Conservation (phyloP, 2,888 invertebrate species). For the Anoncus sp. region DNA sequence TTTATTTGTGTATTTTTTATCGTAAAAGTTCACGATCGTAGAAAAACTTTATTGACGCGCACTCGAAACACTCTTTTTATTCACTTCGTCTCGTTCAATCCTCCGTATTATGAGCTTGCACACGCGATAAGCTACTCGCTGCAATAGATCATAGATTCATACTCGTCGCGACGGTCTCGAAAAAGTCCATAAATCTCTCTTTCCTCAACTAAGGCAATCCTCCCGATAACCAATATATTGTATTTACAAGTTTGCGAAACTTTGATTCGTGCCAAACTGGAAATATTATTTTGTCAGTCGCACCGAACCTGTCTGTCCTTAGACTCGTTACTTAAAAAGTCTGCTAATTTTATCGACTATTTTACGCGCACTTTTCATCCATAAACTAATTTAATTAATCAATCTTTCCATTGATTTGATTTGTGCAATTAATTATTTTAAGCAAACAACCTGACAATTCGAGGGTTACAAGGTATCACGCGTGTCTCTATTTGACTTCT, state of each 20-base stretch:
- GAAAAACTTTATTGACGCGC: conserved; percentile 20
- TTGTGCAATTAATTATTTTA: not conserved
- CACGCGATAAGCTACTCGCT: conserved; percentile 25
- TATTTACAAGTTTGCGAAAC: conserved; percentile 24
- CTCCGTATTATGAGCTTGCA: conserved; percentile 2
- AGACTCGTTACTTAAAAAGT: not conserved
- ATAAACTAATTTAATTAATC: not conserved
- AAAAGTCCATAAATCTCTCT: not conserved
- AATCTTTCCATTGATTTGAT: not conserved
- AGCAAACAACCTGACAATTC: not conserved
- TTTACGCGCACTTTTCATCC: not conserved
- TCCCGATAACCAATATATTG: conserved; percentile 19
- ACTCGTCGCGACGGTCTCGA: conserved; percentile 42
- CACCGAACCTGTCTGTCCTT: too few relatives aligned
- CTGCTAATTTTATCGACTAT: not conserved
- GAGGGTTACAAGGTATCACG: not conserved
- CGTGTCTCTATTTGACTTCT: not conserved
- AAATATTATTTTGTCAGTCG: not conserved
- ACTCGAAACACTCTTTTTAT: conserved; percentile 20
- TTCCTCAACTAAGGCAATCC: not conserved
- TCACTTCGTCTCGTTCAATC: not conserved
- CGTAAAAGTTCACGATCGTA: not conserved
- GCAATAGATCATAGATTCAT: conserved; percentile 31
- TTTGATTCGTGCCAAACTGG: conserved; percentile 1
- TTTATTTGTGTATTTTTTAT: not conserved